Conservation (phyloP, 2,797 vertebrate genomes). For the Acanthopagrus latus region DNA sequence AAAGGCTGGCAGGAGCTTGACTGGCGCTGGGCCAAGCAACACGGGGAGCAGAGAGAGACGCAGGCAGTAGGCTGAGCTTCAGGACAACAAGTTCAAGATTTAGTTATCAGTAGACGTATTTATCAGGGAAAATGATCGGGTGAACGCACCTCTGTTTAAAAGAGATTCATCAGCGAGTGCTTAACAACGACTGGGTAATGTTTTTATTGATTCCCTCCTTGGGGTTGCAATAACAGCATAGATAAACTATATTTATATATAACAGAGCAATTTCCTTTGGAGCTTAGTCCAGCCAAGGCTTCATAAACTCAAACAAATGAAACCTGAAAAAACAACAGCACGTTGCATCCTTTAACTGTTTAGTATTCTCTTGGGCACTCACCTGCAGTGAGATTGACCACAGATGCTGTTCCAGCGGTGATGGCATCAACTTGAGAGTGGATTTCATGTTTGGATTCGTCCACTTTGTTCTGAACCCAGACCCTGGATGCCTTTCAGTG, state of each 20-base stretch:
- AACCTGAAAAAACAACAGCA: constrained; percentile 30
- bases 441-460: constrained; percentile 99
- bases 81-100: constrained; percentile 66
- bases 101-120: constrained; percentile 60
- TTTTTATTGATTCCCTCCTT: constrained; percentile 35
- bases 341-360: constrained; percentile 16
- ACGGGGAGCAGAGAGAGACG: constrained; percentile 44
- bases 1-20: constrained; percentile 66
- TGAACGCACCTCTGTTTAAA: constrained; percentile 51
- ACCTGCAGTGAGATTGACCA: constrained; percentile 99
- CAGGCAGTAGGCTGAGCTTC: constrained; percentile 54
- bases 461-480: constrained; percentile 99
- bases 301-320: constrained; percentile 24
- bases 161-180: constrained; percentile 12
- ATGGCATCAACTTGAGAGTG: constrained; percentile 99
- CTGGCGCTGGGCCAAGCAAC: constrained; percentile 61
- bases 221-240: neutral
- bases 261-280: constrained; percentile 16
- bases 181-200: constrained; percentile 35
- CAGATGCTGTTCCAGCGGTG: constrained; percentile 98
- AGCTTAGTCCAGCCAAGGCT: neutral
- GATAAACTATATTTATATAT: constrained; percentile 19
- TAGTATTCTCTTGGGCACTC: constrained; percentile 66
- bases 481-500: constrained; percentile 93
- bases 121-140: constrained; percentile 50